phyloP scores from a whole-genome alignment of 2,888 invertebrate species.

The Ellobium chinense region DNA sequence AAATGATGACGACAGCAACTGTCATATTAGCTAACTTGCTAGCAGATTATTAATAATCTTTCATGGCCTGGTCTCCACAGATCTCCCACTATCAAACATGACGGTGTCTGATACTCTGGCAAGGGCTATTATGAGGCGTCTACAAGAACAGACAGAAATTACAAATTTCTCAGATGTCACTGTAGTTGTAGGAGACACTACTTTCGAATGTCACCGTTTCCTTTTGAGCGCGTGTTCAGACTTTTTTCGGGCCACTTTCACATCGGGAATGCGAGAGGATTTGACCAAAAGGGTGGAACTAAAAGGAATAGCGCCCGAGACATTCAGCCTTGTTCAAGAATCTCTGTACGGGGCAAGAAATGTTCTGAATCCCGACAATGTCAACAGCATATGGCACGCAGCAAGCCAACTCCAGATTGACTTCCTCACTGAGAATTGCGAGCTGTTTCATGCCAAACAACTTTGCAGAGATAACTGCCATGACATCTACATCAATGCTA shows the following conservation, averaged over 20 bases:
- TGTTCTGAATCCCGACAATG: constrained; percentile 12
- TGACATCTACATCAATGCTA: constrained; percentile 15
- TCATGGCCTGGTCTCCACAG: too few species aligned
- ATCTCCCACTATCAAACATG: too few species aligned
- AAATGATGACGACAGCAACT: too few species aligned
- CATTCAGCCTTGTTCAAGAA: constrained; percentile 4
- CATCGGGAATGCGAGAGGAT: not conserved
- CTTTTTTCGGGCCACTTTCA: constrained; percentile 4
- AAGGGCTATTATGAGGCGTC: not conserved
- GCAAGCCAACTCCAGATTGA: constrained; percentile 9
- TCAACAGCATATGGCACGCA: constrained; percentile 10
- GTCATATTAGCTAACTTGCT: too few species aligned
- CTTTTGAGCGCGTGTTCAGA: constrained; percentile 15
- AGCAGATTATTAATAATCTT: too few species aligned
- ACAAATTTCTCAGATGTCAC: not conserved
- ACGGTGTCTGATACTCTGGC: not conserved
- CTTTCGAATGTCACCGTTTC: constrained; percentile 23
- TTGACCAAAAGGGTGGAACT: not conserved
- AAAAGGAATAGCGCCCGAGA: not conserved
- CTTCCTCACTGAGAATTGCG: constrained; percentile 17
- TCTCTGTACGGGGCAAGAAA: constrained; percentile 6
- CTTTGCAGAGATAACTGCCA: constrained; percentile 4
- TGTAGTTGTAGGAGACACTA: not conserved
- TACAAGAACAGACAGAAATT: not conserved
- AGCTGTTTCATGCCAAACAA: not conserved